phyloP scores from a whole-genome alignment of 2,888 invertebrate species.

The Neocrepidodera transversa region DNA sequence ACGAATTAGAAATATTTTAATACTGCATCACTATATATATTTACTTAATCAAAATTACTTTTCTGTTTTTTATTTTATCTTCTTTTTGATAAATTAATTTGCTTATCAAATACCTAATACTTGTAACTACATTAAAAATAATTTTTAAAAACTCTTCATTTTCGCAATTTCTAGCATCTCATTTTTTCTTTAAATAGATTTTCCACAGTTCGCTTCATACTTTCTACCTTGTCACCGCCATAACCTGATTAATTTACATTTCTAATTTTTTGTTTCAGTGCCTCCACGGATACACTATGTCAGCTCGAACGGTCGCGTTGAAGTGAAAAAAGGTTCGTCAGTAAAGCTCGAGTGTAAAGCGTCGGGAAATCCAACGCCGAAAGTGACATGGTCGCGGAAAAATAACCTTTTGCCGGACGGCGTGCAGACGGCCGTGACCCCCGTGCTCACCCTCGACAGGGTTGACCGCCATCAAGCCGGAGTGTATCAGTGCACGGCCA shows the following conservation, averaged over 20 bases:
- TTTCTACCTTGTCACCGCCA: too few relatives aligned
- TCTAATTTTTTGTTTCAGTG: conserved; percentile 60
- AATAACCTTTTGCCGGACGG: conserved; percentile 65
- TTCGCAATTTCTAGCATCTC: too few relatives aligned
- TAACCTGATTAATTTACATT: background rate
- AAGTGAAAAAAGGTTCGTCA: conserved; percentile 66
- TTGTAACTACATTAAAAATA: too few relatives aligned
- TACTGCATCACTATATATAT: too few relatives aligned
- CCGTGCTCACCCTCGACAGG: conserved; percentile 66
- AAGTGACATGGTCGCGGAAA: conserved; percentile 64
- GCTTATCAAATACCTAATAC: too few relatives aligned
- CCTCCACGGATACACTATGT: conserved; percentile 71
- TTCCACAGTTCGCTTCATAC: too few relatives aligned
- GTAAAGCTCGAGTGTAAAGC: conserved; percentile 63
- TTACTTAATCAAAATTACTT: too few relatives aligned
- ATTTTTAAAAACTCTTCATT: too few relatives aligned
- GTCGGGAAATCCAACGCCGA: conserved; percentile 63
- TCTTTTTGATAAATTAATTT: too few relatives aligned
- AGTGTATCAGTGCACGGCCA: conserved; percentile 69
- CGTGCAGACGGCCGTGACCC: conserved; percentile 68
- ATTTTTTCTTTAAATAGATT: too few relatives aligned
- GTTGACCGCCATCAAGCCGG: conserved; percentile 71
- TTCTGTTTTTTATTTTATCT: too few relatives aligned
- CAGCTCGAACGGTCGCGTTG: conserved; percentile 68
- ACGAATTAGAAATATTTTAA: too few relatives aligned